Base-by-base conservation (phyloP, 2,888 invertebrate species). In the Thera britannica region DNA sequence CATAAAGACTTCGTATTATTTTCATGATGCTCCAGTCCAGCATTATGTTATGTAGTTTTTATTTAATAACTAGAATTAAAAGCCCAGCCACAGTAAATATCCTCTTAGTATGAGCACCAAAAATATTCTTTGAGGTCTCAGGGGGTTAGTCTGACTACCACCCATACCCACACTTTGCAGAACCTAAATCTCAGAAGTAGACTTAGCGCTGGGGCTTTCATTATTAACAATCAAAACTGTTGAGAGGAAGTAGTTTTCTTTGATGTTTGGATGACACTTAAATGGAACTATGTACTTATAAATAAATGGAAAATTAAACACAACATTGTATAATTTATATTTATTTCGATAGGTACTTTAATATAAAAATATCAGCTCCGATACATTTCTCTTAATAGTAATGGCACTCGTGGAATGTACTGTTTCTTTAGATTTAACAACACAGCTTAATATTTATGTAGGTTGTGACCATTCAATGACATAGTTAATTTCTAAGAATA, bases 351-450 rank as follows among this genome's bases (percentile, higher is more conserved):
- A 34, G 3, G n/a, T 51, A 51, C 23, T 6, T 34, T 51, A 51
- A 8, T 51, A 55, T 56, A 62, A 71, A 68, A 58, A 72, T 68
- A 72, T 56, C 38, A 38, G 55, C 56, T 38, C 38, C 12, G 46
- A 67, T 68, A 70, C 62, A 73, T 68, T 62, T 75, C 69, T 72
- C 71, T 72, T 73, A 72, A 59, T 62, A 70, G 65, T 75, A 75
- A 75, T 75, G 75, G 75, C 75, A 75, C 75, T 68, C 67, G 56
- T 67, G 75, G 73, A 75, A 75, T 75, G 75, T 72, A 57, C 62
- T 63, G 61, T n/a, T 52, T 52, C 12, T 52, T 12, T 38, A 41
- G 7, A 44, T 44, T 4, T 44, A 46, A 46, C 9, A 2, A 9
- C 44, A 46, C 44, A 46, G 44, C 44, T 9, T 46, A 46, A 49